Evolutionary conservation across 2,113 vertebrate species (phyloP).

Genomic region (Chaetops frenatus): DNA sequence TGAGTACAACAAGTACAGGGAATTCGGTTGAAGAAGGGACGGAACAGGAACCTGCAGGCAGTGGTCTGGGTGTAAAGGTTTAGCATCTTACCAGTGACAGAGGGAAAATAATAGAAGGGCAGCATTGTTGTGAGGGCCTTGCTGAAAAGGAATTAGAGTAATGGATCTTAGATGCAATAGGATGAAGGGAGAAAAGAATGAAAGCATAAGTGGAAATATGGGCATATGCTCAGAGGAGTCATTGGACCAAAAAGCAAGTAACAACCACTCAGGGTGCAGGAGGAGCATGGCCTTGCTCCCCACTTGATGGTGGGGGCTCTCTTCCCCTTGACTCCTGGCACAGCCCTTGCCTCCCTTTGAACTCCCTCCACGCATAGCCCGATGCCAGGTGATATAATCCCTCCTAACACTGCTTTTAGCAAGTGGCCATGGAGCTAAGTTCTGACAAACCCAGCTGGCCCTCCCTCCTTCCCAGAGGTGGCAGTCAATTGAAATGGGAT

Average conservation of each 20-base stretch:
- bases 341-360: neutral
- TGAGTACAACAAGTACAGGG: neutral
- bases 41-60: neutral
- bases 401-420: neutral
- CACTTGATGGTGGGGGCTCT: fast-evolving
- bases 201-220: neutral
- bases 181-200: neutral
- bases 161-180: neutral
- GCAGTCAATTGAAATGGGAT: neutral
- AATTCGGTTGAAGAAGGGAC: neutral
- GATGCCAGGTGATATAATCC: fast-evolving
- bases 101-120: neutral
- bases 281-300: neutral
- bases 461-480: neutral
- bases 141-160: neutral
- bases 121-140: neutral
- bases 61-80: neutral
- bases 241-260: neutral
- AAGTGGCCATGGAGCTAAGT: neutral
- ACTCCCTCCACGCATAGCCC: fast-evolving
- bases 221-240: neutral
- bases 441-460: neutral
- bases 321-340: neutral
- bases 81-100: neutral
- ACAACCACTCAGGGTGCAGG: neutral